phyloP scores from a whole-genome alignment of 2,888 invertebrate species.

The Chloroclysta siterata region DNA sequence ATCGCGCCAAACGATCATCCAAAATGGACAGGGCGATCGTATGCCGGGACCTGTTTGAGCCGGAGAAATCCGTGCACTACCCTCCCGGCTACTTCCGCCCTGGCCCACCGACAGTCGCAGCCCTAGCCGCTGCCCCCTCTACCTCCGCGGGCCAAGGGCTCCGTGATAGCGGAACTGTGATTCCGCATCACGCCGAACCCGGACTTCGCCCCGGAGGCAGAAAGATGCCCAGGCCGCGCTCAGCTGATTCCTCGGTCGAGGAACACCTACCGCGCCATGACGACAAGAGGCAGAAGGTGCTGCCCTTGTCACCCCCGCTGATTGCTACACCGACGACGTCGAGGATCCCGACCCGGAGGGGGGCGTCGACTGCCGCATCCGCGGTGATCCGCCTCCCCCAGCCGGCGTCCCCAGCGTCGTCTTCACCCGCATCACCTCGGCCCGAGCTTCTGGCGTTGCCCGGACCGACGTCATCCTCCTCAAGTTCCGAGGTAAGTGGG shows the following conservation, averaged over 20 bases:
- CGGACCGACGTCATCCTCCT: not conserved
- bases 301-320: not conserved
- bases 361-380: not conserved
- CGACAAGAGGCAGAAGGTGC: not conserved
- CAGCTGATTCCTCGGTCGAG: not conserved
- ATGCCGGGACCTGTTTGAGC: not conserved
- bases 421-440: not conserved
- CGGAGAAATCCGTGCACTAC: not conserved
- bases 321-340: not conserved
- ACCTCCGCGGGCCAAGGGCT: not conserved
- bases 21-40: not conserved
- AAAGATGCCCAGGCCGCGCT: not conserved
- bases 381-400: not conserved
- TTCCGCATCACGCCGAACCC: constrained; percentile 4
- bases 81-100: too few relatives aligned
- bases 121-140: not conserved
- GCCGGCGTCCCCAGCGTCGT: not conserved
- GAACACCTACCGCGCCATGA: not conserved
- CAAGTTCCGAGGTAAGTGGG: not conserved
- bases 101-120: not conserved
- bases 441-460: not conserved
- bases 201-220: not conserved
- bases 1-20: not conserved
- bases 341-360: not conserved
- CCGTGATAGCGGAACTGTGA: not conserved